Percentiles rank a stretch among this genome's conserved stretches.
phyloP scores from a whole-genome alignment of 2,888 invertebrate genomes.

The Choristoneura rosaceana region DNA sequence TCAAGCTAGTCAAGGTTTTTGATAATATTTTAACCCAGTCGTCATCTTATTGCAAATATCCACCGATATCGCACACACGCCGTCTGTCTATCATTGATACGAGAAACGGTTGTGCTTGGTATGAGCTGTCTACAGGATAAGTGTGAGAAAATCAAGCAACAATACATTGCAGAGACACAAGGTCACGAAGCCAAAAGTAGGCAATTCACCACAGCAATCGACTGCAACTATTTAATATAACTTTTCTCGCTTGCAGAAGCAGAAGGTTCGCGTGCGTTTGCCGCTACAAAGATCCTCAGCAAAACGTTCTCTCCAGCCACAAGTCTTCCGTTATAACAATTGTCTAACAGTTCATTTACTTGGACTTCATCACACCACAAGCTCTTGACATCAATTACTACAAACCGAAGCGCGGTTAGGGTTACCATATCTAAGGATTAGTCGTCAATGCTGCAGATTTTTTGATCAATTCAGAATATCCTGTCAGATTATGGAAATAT shows the following conservation, averaged over 20 bases:
- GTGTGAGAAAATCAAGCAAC: too few relatives aligned
- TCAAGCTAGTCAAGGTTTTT: too few relatives aligned
- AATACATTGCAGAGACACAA: too few relatives aligned
- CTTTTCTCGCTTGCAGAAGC: background rate
- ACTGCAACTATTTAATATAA: background rate
- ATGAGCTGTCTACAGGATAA: too few relatives aligned
- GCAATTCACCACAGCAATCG: background rate
- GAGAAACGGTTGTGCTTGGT: too few relatives aligned
- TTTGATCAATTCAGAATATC: too few relatives aligned
- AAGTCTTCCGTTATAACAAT: slow-evolving; percentile 31
- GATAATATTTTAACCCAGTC: too few relatives aligned
- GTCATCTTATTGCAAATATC: too few relatives aligned
- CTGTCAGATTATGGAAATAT: too few relatives aligned
- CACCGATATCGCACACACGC: too few relatives aligned
- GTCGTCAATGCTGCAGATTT: too few relatives aligned
- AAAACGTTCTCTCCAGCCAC: background rate
- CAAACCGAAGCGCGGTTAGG: slow-evolving; percentile 9
- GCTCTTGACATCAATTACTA: slow-evolving; percentile 38
- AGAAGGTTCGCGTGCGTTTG: background rate
- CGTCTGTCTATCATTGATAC: too few relatives aligned
- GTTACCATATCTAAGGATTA: background rate
- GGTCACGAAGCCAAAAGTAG: background rate
- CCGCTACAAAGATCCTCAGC: slow-evolving; percentile 4
- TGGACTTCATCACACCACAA: slow-evolving; percentile 34
- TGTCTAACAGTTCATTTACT: slow-evolving; percentile 28